Evolutionary conservation across 2,888 invertebrate species (phyloP), one percentile per base, ranked within the genome.

Genomic region (Erynnis tages): DNA sequence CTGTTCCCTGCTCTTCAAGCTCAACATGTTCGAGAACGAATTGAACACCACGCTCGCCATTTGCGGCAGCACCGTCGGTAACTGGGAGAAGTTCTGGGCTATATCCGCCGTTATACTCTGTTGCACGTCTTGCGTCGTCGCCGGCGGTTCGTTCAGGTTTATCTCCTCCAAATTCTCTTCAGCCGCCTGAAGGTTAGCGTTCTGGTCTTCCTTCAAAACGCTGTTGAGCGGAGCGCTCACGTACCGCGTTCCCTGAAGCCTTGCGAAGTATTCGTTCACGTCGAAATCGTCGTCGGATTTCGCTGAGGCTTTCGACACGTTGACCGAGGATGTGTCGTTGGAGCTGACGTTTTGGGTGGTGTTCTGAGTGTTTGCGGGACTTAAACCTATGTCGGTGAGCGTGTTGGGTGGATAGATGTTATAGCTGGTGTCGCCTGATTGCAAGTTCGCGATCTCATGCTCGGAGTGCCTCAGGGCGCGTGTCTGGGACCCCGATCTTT

Each of bases 1-100:
- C 38, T 73, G 79, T 29, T 86, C 87, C 32, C 81, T 59, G 54
- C 79, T 81, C 60, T 81, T 89, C 65, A 79, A 70, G 48, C 61
- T 87, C 43, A 89, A 61, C 78, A 91, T 91, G 61, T 82, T 91
- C 0, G 91, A 91, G 58, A 92, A 91, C 0, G 93, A 92, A 23
- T 91, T 92, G 58, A 93, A 91, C 0, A 93, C 93, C 6, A 91
- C 92, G 38, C 92, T 91, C 0, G 93, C 91, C 2, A 92, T 90
- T 46, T 91, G 90, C 0, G 92, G 92, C 54, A 92, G 58, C 0
- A 92, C 91, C 0, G 91, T 82, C 0, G 92, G 92, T 19, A 92
- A 65, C 25, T 92, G 92, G 0, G 92, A 91, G 35, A 90, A 86
- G 52, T 90, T 90, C 67, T 90, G 89, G 0, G 90, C 90, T n/a